These are phyloP conservation scores for Pecten maximus DNA, from an alignment of 2,888 invertebrate species.

Conservation along the genomic window DNA sequence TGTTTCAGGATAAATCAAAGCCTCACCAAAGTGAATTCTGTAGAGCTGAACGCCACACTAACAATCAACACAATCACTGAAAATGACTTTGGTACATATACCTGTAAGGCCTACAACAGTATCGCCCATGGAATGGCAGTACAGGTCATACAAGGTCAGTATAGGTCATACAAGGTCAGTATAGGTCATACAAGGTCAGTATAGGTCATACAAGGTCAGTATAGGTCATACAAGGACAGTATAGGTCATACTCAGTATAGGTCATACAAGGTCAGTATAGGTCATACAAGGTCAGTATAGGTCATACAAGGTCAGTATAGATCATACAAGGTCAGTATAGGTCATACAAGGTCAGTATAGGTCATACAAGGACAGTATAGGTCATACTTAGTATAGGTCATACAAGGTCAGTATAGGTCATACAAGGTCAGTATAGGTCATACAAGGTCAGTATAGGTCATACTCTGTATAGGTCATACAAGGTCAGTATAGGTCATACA, in stretches of 20 bases:
- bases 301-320: background rate
- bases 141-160: conserved; percentile 56
- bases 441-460: no score
- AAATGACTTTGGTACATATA: conserved; percentile 54
- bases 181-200: background rate
- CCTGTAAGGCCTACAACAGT: conserved; percentile 52
- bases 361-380: background rate
- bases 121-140: conserved; percentile 46
- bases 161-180: background rate
- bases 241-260: no score
- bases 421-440: no score
- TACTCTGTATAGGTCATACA: no score
- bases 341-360: background rate
- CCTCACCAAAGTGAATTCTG: conserved; percentile 1
- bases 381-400: background rate
- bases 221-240: background rate
- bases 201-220: background rate
- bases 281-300: background rate
- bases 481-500: no score
- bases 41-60: conserved; percentile 46
- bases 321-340: background rate
- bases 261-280: background rate
- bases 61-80: conserved; percentile 41
- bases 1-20: conserved; percentile 28
- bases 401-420: background rate